A percentile compares a stretch with the other conserved stretches of the same genome.
Evolutionary conservation across 2,888 invertebrate genomes (phyloP).

Genomic region (Ceraclea dissimilis): DNA sequence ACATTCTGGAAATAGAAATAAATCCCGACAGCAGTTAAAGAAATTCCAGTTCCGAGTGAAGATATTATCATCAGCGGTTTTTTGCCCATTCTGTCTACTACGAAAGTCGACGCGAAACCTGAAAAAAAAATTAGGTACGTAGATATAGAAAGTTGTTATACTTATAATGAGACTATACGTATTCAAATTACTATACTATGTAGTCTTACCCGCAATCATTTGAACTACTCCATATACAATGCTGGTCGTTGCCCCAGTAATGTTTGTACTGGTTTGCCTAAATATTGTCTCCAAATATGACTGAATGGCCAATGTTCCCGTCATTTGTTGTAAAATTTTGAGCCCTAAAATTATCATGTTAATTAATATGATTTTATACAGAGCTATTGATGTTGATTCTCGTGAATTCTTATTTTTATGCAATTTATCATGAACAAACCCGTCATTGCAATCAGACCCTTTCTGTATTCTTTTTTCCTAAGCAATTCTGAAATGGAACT

Average conservation of each 20-base stretch:
- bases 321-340: slow-evolving; percentile 52
- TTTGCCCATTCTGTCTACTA: slow-evolving; percentile 50
- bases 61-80: slow-evolving; percentile 48
- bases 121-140: slow-evolving; percentile 28
- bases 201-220: slow-evolving; percentile 42
- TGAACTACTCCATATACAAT: slow-evolving; percentile 55
- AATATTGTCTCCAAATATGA: slow-evolving; percentile 56
- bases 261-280: slow-evolving; percentile 42
- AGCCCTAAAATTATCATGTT: slow-evolving; percentile 37
- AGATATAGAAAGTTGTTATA: too few relatives aligned
- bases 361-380: too few relatives aligned
- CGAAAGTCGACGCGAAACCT: slow-evolving; percentile 43
- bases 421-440: slow-evolving; percentile 31
- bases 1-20: slow-evolving; percentile 49
- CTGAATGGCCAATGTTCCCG: slow-evolving; percentile 52
- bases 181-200: too few relatives aligned
- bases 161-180: too few relatives aligned
- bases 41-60: slow-evolving; percentile 46
- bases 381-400: not conserved
- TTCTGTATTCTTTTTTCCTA: slow-evolving; percentile 45
- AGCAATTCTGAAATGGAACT: slow-evolving; percentile 45
- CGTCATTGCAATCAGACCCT: slow-evolving; percentile 41
- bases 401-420: not conserved
- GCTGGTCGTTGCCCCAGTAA: slow-evolving; percentile 49
- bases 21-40: slow-evolving; percentile 42